Conservation (phyloP, 2,888 invertebrate species). For the Apodemia duryi region DNA sequence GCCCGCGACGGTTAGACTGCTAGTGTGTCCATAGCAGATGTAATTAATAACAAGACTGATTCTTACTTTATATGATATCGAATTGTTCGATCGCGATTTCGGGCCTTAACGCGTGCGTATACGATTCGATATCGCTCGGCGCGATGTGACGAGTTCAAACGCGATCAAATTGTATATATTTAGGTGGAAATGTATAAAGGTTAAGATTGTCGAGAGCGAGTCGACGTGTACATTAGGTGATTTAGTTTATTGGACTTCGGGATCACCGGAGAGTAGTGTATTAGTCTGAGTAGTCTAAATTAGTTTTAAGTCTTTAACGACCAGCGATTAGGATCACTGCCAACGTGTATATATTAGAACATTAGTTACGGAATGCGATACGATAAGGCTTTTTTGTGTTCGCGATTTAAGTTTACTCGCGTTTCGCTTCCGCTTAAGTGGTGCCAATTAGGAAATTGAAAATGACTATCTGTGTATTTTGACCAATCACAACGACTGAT, state of each 20-base stretch:
- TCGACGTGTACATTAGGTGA: slow-evolving; percentile 38
- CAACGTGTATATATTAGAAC: slow-evolving; percentile 65
- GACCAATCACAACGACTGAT: slow-evolving; percentile 14
- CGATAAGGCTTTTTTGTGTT: slow-evolving; percentile 40
- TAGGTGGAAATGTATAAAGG: slow-evolving; percentile 31
- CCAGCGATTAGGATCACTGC: slow-evolving; percentile 73
- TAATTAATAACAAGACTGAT: slow-evolving; percentile 71
- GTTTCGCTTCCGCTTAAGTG: slow-evolving; percentile 45
- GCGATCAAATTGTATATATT: slow-evolving; percentile 59
- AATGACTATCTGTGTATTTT: neutral
- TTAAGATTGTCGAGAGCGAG: slow-evolving; percentile 23
- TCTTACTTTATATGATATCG: slow-evolving; percentile 68
- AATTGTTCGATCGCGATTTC: slow-evolving; percentile 30
- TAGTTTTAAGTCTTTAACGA: slow-evolving; percentile 47
- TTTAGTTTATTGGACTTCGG: slow-evolving; percentile 41
- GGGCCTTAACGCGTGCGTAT: slow-evolving; percentile 37
- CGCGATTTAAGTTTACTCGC: slow-evolving; percentile 35
- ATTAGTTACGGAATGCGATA: slow-evolving; percentile 36
- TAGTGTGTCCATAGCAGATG: slow-evolving; percentile 45
- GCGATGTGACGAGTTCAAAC: slow-evolving; percentile 16
- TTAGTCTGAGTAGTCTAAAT: slow-evolving; percentile 57
- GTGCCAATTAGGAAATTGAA: slow-evolving; percentile 35
- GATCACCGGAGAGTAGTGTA: slow-evolving; percentile 28
- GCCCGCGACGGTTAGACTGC: slow-evolving; percentile 33
- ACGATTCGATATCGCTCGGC: slow-evolving; percentile 29